Base-by-base conservation (phyloP, 2,888 invertebrate genomes). In the Ganaspis brasiliensis region DNA sequence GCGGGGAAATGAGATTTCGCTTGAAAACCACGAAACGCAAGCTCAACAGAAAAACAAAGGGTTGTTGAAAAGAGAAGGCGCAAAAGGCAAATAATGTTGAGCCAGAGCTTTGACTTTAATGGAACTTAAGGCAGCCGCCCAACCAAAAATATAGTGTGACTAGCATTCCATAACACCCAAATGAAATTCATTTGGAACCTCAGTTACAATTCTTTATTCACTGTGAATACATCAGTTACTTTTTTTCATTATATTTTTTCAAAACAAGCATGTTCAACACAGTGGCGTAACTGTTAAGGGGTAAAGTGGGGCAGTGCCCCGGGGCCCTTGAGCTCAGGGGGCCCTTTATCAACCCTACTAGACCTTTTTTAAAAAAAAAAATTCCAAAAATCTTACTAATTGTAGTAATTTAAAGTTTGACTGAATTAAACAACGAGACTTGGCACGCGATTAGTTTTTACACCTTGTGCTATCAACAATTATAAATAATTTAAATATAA, bases 1-100 rank as follows among this genome's bases (percentile, higher is more conserved):
- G 77, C 80, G 82, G 81, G 87, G 86, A 87, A 86, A 87, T 86
- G 87, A 87, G 86, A 86, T 86, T 84, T 83, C 81, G 77, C 81
- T 72, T 76, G 83, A 85, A 87, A 85, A 85, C 83, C 85, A 79
- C 81, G 76, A 83, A 86, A 85, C 82, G 82, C 77, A 81, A 76
- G 79, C 78, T 76, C 76, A 75, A 79, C 79, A 80, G 75, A 80
- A 81, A 77, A 79, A 80, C 76, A 79, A 80, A 73, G 26, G 31
- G 72, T 35, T 72, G 73, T 52, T 35, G 19, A 77, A 67, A 70
- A 45, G 76, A 75, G 61, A 73, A 76, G 35, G 40, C 45, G 21
- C 45, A 57, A 56, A 16, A 26, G 56, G 56, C 56, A 76, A 83
- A 79, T 79, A 83, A 76, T 63, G 74, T 52, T 16, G 76, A 76